These are phyloP conservation scores for Hyperoodon ampullatus DNA, from an alignment of 2,113 vertebrate genomes.

Conservation along the genomic window DNA sequence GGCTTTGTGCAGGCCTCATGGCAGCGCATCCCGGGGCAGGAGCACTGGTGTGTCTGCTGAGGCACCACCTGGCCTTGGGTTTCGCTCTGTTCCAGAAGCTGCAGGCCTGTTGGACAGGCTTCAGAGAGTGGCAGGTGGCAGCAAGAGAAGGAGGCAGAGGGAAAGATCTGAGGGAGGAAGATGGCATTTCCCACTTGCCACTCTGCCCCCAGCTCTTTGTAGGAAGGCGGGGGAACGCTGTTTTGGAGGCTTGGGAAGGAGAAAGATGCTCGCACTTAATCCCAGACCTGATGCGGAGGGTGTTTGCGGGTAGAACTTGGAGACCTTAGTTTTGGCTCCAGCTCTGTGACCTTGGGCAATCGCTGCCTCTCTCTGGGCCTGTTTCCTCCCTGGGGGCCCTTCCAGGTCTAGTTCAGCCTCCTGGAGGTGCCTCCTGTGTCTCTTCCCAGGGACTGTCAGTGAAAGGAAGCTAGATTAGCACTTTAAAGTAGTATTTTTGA, in stretches of 20 bases:
- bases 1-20: neutral
- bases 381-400: neutral
- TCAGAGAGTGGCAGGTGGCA: conserved; percentile 68
- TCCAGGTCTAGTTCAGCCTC: neutral
- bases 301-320: neutral
- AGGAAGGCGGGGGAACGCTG: neutral
- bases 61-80: conserved; percentile 75
- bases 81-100: conserved; percentile 70
- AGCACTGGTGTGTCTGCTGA: conserved; percentile 49
- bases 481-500: conserved; percentile 28
- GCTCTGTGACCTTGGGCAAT: neutral
- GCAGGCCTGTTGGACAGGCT: conserved; percentile 67
- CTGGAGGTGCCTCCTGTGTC: neutral
- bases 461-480: conserved; percentile 3
- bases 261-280: neutral
- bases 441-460: neutral
- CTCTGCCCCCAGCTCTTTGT: neutral
- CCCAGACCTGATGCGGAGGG: neutral
- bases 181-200: neutral
- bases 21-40: neutral
- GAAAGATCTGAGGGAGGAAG: neutral
- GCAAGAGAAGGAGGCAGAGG: conserved; percentile 37
- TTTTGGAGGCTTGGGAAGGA: neutral
- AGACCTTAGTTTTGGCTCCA: neutral
- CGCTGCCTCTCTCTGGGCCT: neutral